Evolutionary conservation across 2,888 invertebrate species (phyloP).

Genomic region (Ectemnius cavifrons): DNA sequence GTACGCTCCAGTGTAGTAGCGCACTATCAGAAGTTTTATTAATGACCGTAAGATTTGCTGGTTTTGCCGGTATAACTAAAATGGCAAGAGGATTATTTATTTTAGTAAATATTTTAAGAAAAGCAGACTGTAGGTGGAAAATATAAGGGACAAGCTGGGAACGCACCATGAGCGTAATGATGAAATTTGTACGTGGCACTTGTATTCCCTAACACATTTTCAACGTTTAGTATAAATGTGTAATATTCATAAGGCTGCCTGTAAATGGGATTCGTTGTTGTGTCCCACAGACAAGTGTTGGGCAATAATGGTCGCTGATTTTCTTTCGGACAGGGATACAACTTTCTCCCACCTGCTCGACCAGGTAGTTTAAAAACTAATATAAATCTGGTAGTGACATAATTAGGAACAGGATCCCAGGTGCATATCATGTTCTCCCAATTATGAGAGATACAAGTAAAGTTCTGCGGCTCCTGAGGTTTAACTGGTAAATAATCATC

Average conservation of each 20-base stretch:
- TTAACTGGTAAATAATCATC: constrained; percentile 75
- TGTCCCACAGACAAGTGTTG: constrained; percentile 79
- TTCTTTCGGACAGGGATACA: constrained; percentile 63
- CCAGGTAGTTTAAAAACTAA: constrained; percentile 78
- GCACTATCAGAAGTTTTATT: constrained; percentile 79
- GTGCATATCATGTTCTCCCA: constrained; percentile 87
- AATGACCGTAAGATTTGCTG: constrained; percentile 77
- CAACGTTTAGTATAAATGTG: constrained; percentile 81
- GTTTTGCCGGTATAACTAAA: constrained; percentile 79
- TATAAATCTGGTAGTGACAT: constrained; percentile 81
- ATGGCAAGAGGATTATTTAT: too few relatives aligned
- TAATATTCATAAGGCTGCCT: constrained; percentile 79
- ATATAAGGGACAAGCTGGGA: not conserved
- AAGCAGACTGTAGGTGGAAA: too few relatives aligned
- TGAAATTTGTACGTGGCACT: constrained; percentile 80
- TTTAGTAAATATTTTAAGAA: too few relatives aligned
- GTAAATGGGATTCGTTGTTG: constrained; percentile 80
- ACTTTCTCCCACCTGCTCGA: constrained; percentile 74
- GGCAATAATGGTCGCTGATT: constrained; percentile 28
- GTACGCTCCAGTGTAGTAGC: constrained; percentile 79
- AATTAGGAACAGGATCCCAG: constrained; percentile 83
- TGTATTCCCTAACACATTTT: constrained; percentile 82
- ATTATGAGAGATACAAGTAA: constrained; percentile 86
- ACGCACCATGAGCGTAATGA: constrained; percentile 80
- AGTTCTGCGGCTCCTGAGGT: constrained; percentile 84